Conservation (phyloP, 2,113 vertebrate species). For the Arizona elegans region DNA sequence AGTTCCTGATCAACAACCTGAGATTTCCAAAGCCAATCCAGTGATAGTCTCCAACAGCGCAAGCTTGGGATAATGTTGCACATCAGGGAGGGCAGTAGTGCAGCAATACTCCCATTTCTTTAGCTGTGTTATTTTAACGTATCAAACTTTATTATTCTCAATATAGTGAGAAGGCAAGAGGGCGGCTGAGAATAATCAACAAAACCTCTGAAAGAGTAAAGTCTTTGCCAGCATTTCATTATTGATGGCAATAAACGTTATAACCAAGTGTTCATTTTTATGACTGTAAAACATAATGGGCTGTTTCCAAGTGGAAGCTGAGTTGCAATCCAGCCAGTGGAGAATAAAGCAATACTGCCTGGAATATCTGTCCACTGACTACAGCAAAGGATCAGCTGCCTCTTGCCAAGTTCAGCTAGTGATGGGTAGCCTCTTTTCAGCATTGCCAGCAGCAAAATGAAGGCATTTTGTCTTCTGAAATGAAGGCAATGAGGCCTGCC, state of each 20-base stretch:
- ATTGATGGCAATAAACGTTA: slow-evolving; percentile 51
- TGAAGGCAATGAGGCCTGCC: not conserved
- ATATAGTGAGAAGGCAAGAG: slow-evolving; percentile 21
- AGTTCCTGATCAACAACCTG: not conserved
- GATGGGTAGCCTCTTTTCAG: not conserved
- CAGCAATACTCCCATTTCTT: not conserved
- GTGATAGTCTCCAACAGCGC: not conserved
- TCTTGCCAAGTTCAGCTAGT: slow-evolving; percentile 6
- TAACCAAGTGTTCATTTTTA: slow-evolving; percentile 42
- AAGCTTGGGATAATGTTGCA: not conserved
- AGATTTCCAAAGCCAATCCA: not conserved
- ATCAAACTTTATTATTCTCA: not conserved
- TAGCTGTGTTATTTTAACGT: not conserved
- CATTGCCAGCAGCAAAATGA: not conserved
- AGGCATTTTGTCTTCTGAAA: not conserved
- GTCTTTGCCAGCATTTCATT: slow-evolving; percentile 43
- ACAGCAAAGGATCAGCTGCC: not conserved
- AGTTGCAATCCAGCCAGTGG: slow-evolving; percentile 38
- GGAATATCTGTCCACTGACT: slow-evolving; percentile 24
- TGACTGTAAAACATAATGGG: slow-evolving; percentile 44
- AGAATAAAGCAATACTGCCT: slow-evolving; percentile 53
- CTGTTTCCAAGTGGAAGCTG: slow-evolving; percentile 32
- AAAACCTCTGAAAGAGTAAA: slow-evolving; percentile 12
- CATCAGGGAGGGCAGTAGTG: not conserved
- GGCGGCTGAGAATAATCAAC: slow-evolving; percentile 15